Conservation (phyloP, 2,888 invertebrate species). For the Ectemnius continuus region DNA sequence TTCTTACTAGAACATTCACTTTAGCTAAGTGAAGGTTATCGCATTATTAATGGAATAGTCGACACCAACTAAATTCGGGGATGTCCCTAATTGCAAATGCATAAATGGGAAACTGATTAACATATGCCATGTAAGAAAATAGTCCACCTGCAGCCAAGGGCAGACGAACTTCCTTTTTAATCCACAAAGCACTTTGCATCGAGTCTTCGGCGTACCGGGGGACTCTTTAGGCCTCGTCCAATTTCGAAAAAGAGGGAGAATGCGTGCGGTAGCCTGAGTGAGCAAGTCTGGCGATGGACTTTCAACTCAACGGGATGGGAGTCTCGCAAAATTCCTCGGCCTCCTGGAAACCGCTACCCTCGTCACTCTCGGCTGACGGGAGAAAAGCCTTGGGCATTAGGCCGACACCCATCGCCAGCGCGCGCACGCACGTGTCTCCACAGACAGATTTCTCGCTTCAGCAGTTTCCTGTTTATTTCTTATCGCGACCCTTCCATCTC, state of each 20-base stretch:
- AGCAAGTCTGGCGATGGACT: too few relatives aligned
- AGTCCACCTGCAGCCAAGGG: too few relatives aligned
- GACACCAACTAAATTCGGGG: too few relatives aligned
- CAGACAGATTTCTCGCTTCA: conserved; percentile 33
- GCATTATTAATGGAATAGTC: too few relatives aligned
- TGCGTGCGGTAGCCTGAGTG: background rate
- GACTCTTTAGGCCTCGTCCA: conserved; percentile 78
- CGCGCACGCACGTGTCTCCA: conserved; percentile 21
- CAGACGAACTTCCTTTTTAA: too few relatives aligned
- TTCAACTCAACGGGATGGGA: background rate
- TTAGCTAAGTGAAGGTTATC: too few relatives aligned
- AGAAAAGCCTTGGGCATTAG: background rate
- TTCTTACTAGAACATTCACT: too few relatives aligned
- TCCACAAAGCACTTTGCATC: too few relatives aligned
- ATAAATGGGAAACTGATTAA: too few relatives aligned
- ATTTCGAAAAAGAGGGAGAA: conserved; percentile 79
- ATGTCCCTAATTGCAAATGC: too few relatives aligned
- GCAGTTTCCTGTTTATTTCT: conserved; percentile 42
- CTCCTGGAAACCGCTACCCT: conserved; percentile 21
- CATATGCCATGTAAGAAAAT: too few relatives aligned
- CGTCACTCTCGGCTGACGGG: conserved; percentile 30
- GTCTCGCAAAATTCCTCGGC: conserved; percentile 22
- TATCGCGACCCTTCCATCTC: conserved; percentile 14
- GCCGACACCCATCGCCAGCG: conserved; percentile 13
- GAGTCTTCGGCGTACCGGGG: conserved; percentile 53